These are phyloP conservation scores for Panthera leo DNA, from an alignment of 2,113 vertebrate genomes.

Conservation along the genomic window DNA sequence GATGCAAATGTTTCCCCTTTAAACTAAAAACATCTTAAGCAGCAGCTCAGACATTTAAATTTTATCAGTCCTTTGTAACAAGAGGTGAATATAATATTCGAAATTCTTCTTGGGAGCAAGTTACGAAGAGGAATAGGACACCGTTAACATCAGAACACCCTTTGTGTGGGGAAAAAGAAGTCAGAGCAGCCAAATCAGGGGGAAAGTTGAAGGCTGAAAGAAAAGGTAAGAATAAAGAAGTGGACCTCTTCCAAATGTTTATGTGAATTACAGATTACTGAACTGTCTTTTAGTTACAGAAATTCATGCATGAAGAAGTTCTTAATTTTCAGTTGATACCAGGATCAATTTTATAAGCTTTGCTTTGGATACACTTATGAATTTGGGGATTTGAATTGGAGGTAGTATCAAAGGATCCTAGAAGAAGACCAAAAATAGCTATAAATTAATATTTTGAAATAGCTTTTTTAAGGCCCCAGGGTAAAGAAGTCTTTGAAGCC, in stretches of 20 bases:
- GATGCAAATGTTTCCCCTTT: background rate
- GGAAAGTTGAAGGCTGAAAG: background rate
- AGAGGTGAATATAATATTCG: background rate
- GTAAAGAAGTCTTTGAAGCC: background rate
- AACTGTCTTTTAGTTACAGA: background rate
- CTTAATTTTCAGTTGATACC: background rate
- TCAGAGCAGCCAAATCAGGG: background rate
- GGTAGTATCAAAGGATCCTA: background rate
- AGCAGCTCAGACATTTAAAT: background rate
- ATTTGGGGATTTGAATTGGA: constrained; percentile 38
- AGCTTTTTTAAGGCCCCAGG: background rate
- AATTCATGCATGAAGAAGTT: constrained; percentile 8
- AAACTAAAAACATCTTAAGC: background rate
- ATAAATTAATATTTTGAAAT: constrained; percentile 3
- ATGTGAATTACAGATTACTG: background rate
- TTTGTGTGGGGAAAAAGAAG: background rate
- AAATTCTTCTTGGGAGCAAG: background rate
- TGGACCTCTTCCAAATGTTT: background rate
- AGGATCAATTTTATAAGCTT: constrained; percentile 23
- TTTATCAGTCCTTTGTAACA: background rate
- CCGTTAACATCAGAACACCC: background rate
- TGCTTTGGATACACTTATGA: background rate
- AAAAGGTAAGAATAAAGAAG: background rate
- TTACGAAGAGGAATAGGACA: background rate
- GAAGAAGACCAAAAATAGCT: constrained; percentile 46